A percentile compares a stretch with the other conserved stretches of the same genome.
Evolutionary conservation across 1,140 invertebrate genomes (phyloP).

Genomic region (Drosophila ficusphila): DNA sequence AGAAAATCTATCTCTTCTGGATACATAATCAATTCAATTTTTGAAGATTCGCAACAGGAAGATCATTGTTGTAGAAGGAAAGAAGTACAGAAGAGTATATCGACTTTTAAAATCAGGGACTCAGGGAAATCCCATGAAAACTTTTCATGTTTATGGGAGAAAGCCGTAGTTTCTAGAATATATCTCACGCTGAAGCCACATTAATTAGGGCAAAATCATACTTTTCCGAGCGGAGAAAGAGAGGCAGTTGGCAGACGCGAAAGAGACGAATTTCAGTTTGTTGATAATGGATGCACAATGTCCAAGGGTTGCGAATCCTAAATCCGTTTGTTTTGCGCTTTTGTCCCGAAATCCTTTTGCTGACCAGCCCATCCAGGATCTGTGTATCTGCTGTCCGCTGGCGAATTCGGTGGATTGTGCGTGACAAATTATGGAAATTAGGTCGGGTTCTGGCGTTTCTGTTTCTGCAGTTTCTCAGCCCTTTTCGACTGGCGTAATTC

Average conservation of each 20-base stretch:
- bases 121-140: no score
- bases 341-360: slow-evolving; percentile 70
- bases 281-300: slow-evolving; percentile 32
- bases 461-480: slow-evolving; percentile 10
- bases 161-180: background rate
- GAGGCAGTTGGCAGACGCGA: slow-evolving; percentile 6
- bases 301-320: slow-evolving; percentile 70
- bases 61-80: no score
- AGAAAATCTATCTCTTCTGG: no score
- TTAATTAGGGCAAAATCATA: slow-evolving; percentile 26
- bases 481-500: slow-evolving; percentile 46
- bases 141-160: no score
- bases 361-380: slow-evolving; percentile 39
- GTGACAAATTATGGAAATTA: slow-evolving; percentile 82
- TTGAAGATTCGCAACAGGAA: no score
- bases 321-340: slow-evolving; percentile 76
- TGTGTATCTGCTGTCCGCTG: slow-evolving; percentile 16
- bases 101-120: no score
- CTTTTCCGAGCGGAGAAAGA: slow-evolving; percentile 12
- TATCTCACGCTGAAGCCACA: background rate
- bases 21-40: no score
- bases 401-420: slow-evolving; percentile 67
- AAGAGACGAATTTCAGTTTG: slow-evolving; percentile 5
- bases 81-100: no score
- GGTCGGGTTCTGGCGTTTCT: slow-evolving; percentile 23